Base-by-base conservation (phyloP, 2,113 vertebrate species). In the Lampris incognitus region DNA sequence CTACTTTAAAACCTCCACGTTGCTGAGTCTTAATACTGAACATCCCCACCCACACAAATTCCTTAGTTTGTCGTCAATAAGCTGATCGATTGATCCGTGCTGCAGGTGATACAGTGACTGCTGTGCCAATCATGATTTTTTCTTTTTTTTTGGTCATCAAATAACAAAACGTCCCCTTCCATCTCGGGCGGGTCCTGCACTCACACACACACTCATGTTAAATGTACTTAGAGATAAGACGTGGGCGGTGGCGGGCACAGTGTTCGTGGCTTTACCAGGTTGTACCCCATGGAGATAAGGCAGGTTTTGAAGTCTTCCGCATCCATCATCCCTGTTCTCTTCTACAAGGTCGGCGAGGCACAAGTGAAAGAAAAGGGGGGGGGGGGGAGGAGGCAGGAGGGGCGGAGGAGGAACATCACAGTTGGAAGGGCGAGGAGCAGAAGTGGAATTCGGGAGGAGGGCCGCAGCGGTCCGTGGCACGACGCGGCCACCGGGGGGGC, bases 201-300 rank as follows among this genome's bases (percentile, higher is more conserved):
- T 9, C 58, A 49, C 66, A 82, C 68, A 85, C 37, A 71, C 69
- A 79, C 52, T 78, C 76, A 83, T 52, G 69, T 3, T 38, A 38
- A 24, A 75, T 60, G 79, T 81, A 78, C 73, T 86, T 71, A 75
- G 74, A 77, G 63, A 51, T 7, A n/a, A 37, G 49, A 42, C n/a
- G 11, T 57, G 13, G 41, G 60, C 51, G 66, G 10, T 49, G 42
- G 24, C 24, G 24, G 24, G 24, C 24, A 24, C 24, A 55, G 87
- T 69, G 69, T 73, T 83, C 85, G 40, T 62, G 82, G 77, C 87
- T 92, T 94, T 95, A 95, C 94, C 94, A 94, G 93, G 90, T 94
- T 94, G 96, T 98, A 98, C 96, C 97, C 98, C 95, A 99, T 95
- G 97, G 98, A 98, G 97, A 99, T 99, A 94, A 99, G 98, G 96